Percentiles rank a stretch among this genome's conserved stretches.
Evolutionary conservation across 2,888 invertebrate species (phyloP).

Genomic region (Diabrotica balteata): DNA sequence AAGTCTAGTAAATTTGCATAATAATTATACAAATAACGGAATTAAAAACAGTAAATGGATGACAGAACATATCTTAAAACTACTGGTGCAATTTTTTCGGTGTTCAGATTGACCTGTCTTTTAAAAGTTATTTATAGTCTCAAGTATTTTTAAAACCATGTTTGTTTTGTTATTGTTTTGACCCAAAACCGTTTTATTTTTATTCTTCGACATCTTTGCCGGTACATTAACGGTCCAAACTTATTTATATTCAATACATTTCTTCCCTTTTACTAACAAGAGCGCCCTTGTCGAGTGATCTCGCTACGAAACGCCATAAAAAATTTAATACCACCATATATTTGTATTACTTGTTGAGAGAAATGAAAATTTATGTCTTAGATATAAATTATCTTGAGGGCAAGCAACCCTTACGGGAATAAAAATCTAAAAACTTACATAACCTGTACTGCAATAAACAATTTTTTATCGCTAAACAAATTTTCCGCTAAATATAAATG

Average conservation of each 20-base stretch:
- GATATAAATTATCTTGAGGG: constrained; percentile 23
- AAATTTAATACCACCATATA: constrained; percentile 29
- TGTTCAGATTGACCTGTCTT: no score
- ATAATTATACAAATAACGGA: no score
- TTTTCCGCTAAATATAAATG: constrained; percentile 47
- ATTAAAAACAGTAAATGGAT: no score
- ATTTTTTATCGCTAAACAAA: constrained; percentile 39
- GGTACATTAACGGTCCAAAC: background rate
- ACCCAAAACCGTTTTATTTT: no score
- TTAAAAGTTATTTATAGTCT: no score
- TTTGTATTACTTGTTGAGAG: constrained; percentile 29
- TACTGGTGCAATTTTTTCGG: no score
- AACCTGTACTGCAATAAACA: constrained; percentile 27
- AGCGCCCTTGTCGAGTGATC: constrained; percentile 23
- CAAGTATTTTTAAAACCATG: no score
- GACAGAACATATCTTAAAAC: no score
- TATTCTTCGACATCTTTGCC: no score
- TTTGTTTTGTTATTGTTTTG: no score
- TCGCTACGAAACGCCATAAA: constrained; percentile 22
- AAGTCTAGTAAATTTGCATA: no score
- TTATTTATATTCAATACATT: constrained; percentile 17
- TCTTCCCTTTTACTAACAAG: constrained; percentile 16
- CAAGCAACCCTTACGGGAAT: constrained; percentile 18
- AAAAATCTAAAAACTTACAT: constrained; percentile 26
- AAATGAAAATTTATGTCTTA: constrained; percentile 26